Percentiles rank a stretch among this genome's conserved stretches.
Conservation (phyloP, 2,888 invertebrate genomes). For the Mesorhabditis spiculigera region DNA sequence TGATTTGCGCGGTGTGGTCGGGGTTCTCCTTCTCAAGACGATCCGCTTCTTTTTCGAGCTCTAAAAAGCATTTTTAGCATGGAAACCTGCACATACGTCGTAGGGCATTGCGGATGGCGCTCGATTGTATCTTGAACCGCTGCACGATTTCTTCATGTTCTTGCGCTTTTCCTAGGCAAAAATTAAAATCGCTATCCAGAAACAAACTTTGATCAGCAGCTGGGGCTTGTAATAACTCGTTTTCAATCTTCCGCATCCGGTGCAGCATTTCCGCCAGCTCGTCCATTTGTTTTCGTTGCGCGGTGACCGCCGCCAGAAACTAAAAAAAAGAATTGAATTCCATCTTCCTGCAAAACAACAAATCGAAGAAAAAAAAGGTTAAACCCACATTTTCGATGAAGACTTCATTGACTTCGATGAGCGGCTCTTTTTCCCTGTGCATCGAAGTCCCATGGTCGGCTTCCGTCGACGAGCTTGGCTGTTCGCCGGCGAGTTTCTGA, state of each 20-base stretch:
- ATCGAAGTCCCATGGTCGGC: neutral
- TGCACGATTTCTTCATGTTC: neutral
- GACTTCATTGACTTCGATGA: neutral
- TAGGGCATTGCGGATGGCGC: neutral
- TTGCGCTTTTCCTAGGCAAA: neutral
- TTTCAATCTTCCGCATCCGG: slow-evolving; percentile 4
- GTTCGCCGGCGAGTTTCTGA: neutral
- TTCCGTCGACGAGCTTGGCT: slow-evolving; percentile 3
- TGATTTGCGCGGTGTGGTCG: neutral
- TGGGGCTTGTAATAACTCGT: neutral
- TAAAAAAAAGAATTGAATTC: neutral
- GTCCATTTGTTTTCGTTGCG: slow-evolving; percentile 2
- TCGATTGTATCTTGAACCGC: neutral
- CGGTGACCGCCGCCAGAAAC: neutral
- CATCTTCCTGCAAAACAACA: too few relatives aligned
- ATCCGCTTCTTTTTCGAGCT: neutral
- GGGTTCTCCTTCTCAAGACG: slow-evolving; percentile 5
- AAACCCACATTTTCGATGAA: neutral
- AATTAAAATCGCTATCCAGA: neutral
- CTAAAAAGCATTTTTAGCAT: slow-evolving; percentile 1
- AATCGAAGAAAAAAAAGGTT: too few relatives aligned
- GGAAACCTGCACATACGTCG: neutral
- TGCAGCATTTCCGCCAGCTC: slow-evolving; percentile 1
- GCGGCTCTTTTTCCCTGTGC: neutral
- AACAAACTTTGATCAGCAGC: slow-evolving; percentile 2